phyloP scores from a whole-genome alignment of 2,797 vertebrate genomes.

The Oreonectes daqikongensis region DNA sequence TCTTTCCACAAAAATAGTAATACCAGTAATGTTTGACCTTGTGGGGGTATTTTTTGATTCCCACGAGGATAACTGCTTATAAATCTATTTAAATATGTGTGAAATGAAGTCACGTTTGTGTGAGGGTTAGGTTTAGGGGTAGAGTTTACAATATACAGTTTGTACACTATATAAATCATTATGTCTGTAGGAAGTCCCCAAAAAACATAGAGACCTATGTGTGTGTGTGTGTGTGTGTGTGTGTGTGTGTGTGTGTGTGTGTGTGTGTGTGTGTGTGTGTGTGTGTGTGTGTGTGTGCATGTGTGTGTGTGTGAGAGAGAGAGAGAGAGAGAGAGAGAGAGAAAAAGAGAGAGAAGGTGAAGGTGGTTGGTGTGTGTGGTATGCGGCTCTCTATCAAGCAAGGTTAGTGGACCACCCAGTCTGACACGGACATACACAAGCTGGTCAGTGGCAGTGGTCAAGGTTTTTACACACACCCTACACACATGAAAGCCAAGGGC shows the following conservation, averaged over 20 bases:
- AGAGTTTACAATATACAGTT: too few relatives aligned
- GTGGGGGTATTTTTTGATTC: too few relatives aligned
- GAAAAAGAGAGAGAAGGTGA: not conserved
- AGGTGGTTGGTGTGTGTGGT: slow-evolving; percentile 43
- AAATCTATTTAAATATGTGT: too few relatives aligned
- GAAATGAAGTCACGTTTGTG: too few relatives aligned
- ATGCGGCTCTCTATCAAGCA: slow-evolving; percentile 52
- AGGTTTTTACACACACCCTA: slow-evolving; percentile 67
- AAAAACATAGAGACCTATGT: not conserved
- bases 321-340: not conserved
- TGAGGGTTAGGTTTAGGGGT: too few relatives aligned
- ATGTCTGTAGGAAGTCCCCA: too few relatives aligned
- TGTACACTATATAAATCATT: too few relatives aligned
- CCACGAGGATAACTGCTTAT: too few relatives aligned
- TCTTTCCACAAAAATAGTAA: too few relatives aligned
- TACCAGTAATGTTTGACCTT: too few relatives aligned
- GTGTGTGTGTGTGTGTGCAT: slow-evolving; percentile 4
- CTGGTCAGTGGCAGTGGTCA: slow-evolving; percentile 69
- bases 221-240: slow-evolving; percentile 15
- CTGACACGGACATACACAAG: slow-evolving; percentile 52
- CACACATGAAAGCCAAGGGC: slow-evolving; percentile 66
- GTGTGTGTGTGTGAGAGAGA: too few relatives aligned
- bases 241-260: slow-evolving; percentile 15
- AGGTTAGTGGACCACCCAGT: slow-evolving; percentile 75
- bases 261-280: slow-evolving; percentile 10